Evolutionary conservation across 92 coral and sea anemone genomes (phyloP).

Genomic region (Siderastrea radians): DNA sequence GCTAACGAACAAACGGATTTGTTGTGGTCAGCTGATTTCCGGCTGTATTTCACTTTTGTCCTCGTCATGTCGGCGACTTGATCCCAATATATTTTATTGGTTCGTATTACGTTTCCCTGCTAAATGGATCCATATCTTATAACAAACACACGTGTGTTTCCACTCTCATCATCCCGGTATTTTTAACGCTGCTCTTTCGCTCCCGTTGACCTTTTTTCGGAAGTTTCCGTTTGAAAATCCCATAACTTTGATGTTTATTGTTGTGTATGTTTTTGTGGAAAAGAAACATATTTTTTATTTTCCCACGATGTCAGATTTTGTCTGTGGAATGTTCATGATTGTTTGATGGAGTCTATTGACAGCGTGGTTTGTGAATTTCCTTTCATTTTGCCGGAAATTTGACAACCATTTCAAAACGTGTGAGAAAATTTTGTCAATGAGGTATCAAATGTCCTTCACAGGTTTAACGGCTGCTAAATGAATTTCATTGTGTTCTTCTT

Average conservation of each 20-base stretch:
- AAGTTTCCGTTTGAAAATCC: background rate
- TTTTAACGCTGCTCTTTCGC: background rate
- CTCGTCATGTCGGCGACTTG: background rate
- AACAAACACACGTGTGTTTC: background rate
- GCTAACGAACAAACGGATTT: background rate
- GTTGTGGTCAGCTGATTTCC: background rate
- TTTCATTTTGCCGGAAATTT: slow-evolving; percentile 59
- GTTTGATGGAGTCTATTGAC: slow-evolving; percentile 13
- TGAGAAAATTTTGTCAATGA: slow-evolving; percentile 36
- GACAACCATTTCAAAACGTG: slow-evolving; percentile 24
- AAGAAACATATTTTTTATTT: slow-evolving; percentile 11
- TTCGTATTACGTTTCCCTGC: background rate
- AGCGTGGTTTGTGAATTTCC: slow-evolving; percentile 23
- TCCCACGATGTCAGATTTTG: slow-evolving; percentile 42
- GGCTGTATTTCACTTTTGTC: background rate
- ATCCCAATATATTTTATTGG: background rate
- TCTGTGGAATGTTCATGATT: slow-evolving; percentile 23
- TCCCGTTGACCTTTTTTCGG: background rate
- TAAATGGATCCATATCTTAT: background rate
- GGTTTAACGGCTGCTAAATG: slow-evolving; percentile 12
- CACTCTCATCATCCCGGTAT: background rate
- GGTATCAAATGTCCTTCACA: slow-evolving; percentile 67
- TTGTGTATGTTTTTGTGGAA: background rate
- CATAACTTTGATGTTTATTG: background rate
- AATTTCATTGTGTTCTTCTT: slow-evolving; percentile 32